phyloP scores from a whole-genome alignment of 1,140 invertebrate species.

The Aphelenchoides besseyi region DNA sequence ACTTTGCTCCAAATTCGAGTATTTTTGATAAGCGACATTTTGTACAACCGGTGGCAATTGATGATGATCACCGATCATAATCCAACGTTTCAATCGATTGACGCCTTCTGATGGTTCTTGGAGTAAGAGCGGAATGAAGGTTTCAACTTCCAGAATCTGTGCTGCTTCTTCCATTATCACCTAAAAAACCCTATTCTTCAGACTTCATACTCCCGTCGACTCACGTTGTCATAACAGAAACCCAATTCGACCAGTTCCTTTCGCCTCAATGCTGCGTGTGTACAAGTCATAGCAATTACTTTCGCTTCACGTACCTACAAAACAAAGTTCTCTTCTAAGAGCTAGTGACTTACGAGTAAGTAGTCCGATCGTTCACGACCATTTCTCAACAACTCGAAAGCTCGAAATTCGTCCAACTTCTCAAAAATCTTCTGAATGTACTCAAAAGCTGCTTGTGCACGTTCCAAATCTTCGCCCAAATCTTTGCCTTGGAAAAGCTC shows the following conservation, averaged over 20 bases:
- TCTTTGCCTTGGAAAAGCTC: slow-evolving; percentile 62
- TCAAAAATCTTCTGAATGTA: slow-evolving; percentile 94
- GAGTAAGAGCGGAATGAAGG: slow-evolving; percentile 92
- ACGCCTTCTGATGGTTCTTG: slow-evolving; percentile 94
- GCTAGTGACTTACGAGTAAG: slow-evolving; percentile 68
- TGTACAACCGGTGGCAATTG: slow-evolving; percentile 98
- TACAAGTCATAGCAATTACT: slow-evolving; percentile 99
- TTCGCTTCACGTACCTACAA: slow-evolving; percentile 88
- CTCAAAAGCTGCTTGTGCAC: slow-evolving; percentile 86
- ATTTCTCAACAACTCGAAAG: slow-evolving; percentile 87
- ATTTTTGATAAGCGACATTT: slow-evolving; percentile 99
- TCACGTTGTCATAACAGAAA: slow-evolving; percentile 66
- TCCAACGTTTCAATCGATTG: slow-evolving; percentile 95
- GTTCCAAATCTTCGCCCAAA: slow-evolving; percentile 82
- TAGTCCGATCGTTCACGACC: slow-evolving; percentile 95
- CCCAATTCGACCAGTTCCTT: slow-evolving; percentile 89
- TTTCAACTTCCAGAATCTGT: slow-evolving; percentile 98
- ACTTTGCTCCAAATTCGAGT: slow-evolving; percentile 99
- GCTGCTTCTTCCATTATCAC: slow-evolving; percentile 94
- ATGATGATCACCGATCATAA: slow-evolving; percentile 99
- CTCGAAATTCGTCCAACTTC: slow-evolving; percentile 92
- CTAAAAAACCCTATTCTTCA: slow-evolving; percentile 66
- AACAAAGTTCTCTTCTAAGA: not conserved
- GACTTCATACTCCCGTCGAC: slow-evolving; percentile 21
- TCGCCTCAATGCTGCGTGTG: slow-evolving; percentile 93